Percentiles rank a stretch among this genome's conserved stretches.
These are phyloP conservation scores for Pithys albifrons DNA, from an alignment of 2,113 vertebrate species.

Conservation along the genomic window DNA sequence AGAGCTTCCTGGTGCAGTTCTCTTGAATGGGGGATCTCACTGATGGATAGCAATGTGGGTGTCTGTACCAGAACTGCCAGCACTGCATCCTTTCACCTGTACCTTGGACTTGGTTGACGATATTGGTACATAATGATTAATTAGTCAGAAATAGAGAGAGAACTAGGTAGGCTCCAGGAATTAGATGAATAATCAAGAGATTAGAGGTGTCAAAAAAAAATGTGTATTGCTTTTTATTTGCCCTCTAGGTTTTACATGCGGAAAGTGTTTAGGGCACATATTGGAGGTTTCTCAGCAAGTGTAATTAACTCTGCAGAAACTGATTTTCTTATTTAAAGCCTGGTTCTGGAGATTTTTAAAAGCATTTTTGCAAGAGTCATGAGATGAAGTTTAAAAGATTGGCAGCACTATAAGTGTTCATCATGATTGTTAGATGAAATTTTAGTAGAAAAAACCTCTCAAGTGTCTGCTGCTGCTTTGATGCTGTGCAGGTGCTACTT, in stretches of 20 bases:
- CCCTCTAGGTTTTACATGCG: neutral
- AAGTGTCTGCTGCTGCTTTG: neutral
- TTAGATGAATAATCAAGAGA: neutral
- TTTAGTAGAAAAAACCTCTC: neutral
- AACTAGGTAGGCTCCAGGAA: neutral
- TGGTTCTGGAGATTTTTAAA: neutral
- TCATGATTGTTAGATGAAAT: neutral
- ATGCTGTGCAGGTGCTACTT: neutral
- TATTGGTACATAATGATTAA: neutral
- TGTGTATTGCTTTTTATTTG: neutral
- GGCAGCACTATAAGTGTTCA: neutral
- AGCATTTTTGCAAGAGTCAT: neutral
- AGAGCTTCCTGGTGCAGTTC: neutral
- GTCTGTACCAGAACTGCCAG: neutral
- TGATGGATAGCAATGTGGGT: neutral
- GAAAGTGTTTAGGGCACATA: neutral
- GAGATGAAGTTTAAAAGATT: neutral
- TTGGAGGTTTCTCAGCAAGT: neutral
- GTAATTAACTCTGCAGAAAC: neutral
- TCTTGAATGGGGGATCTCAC: neutral
- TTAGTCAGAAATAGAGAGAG: neutral
- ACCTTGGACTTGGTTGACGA: neutral
- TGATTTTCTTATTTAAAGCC: neutral
- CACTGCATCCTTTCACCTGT: accelerated
- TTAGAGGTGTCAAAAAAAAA: neutral